Base-by-base conservation (phyloP, 2,113 vertebrate genomes). In the Pholis gunnellus region DNA sequence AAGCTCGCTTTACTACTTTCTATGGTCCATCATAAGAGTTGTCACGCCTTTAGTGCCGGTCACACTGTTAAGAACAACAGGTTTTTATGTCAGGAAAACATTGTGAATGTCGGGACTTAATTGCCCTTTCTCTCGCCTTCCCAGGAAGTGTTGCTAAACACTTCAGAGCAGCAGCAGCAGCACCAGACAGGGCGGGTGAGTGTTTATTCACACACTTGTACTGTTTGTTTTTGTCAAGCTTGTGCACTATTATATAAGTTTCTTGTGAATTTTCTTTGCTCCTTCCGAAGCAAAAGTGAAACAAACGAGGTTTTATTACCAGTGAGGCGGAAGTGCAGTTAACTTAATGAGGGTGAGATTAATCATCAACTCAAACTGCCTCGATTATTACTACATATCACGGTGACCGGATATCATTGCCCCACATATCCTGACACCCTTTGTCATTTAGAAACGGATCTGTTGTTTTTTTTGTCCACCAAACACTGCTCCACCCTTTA, bases 131-230 rank as follows among this genome's bases (percentile, higher is more conserved):
- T 81, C 29, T 36, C 29, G 18, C 3, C 18, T 82, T 75, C 20
- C 14, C 78, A 92, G 91, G 74, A 66, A 80, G 36, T 27, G 80
- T 83, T 71, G 77, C 87, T 38, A 75, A 36, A 44, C 69, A 75
- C 89, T 87, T 50, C 72, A 34, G 2, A 31, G 31, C 31, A 36
- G 69, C 2, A 36, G 69, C 2, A 36, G 69, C 77, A 20, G 29
- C 36, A 20, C 79, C 79, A 10, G 76, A 85, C 67, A 78, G 50
- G 2, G 34, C 60, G 22, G 84, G 88, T 92, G 78, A 91, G 88
- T 77, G 6, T 8, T 54, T 54, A 4, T 46, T 57, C 5, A 59
- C 56, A 15, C 25, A 22, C 48, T 2, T 15, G 7, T 9, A 15
- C 44, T 4, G 44, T 15, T 15, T 48, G 4, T 48, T 18, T 48